Conservation (phyloP, 1,140 invertebrate species). For the Penaeus vannamei region DNA sequence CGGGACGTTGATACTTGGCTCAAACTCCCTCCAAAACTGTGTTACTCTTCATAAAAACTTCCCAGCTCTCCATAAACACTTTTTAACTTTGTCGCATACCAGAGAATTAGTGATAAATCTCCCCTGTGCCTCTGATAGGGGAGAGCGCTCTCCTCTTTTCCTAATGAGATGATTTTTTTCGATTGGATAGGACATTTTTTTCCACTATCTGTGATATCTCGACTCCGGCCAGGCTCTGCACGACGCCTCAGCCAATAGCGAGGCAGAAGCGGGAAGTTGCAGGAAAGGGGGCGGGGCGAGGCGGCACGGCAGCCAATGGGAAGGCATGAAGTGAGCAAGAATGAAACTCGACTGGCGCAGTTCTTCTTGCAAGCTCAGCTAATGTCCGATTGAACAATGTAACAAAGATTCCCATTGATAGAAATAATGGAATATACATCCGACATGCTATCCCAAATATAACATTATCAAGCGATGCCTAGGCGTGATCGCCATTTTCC, state of each 20-base stretch:
- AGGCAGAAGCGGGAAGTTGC: neutral
- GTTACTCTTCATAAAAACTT: neutral
- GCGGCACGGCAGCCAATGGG: neutral
- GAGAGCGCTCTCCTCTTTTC: slow-evolving; percentile 6
- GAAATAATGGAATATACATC: slow-evolving; percentile 28
- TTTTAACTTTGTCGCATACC: slow-evolving; percentile 34
- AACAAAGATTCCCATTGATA: slow-evolving; percentile 47
- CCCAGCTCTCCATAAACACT: slow-evolving; percentile 28
- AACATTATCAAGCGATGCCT: neutral
- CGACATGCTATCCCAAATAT: neutral
- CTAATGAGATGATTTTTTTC: slow-evolving; percentile 34
- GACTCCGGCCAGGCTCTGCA: neutral
- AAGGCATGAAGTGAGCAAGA: neutral
- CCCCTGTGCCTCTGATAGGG: slow-evolving; percentile 1
- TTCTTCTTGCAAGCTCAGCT: slow-evolving; percentile 30
- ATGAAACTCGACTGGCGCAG: slow-evolving; percentile 14
- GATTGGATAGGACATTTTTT: slow-evolving; percentile 1
- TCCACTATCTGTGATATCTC: slow-evolving; percentile 11
- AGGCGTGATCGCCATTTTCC: neutral
- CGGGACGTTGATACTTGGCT: slow-evolving; percentile 27
- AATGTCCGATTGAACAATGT: slow-evolving; percentile 45
- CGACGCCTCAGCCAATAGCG: slow-evolving; percentile 34
- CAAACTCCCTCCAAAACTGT: slow-evolving; percentile 9
- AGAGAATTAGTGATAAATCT: slow-evolving; percentile 47
- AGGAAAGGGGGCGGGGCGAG: slow-evolving; percentile 4